Evolutionary conservation across 2,113 vertebrate genomes (phyloP).

Genomic region (Tonatia bakeri): DNA sequence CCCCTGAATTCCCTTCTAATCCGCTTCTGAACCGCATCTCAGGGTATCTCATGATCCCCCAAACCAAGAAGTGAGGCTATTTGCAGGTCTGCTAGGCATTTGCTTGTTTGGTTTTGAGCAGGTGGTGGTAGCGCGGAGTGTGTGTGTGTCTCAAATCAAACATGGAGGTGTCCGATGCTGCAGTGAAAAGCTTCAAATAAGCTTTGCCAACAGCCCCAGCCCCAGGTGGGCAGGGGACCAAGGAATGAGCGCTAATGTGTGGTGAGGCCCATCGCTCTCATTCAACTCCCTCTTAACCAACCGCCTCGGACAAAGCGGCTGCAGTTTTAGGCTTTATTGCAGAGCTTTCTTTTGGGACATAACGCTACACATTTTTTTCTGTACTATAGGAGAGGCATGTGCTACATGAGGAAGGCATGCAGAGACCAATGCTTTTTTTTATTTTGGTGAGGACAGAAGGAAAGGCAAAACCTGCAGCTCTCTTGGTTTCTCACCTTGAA

Average conservation of each 20-base stretch:
- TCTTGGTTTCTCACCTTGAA: slow-evolving; percentile 87
- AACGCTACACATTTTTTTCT: background rate
- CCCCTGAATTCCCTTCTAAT: background rate
- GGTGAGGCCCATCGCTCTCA: background rate
- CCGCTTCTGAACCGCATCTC: background rate
- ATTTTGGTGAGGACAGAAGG: background rate
- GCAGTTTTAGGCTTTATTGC: background rate
- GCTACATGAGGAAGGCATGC: background rate
- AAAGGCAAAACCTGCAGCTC: background rate
- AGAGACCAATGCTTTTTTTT: background rate
- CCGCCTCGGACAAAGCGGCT: background rate
- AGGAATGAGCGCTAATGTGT: background rate
- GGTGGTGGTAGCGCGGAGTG: background rate
- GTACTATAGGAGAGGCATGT: background rate
- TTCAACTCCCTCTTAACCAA: background rate
- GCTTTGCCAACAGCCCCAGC: background rate
- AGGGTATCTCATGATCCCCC: background rate
- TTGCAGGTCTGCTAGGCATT: background rate
- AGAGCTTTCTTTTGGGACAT: background rate
- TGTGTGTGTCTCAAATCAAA: background rate
- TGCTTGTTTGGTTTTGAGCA: background rate
- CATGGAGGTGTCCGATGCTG: background rate
- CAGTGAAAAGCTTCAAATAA: background rate
- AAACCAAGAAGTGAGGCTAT: background rate
- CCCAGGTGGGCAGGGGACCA: background rate